Evolutionary conservation across 2,113 vertebrate species (phyloP), one percentile per base, ranked within the genome.

Genomic region (Brachypodius melanocephalos): DNA sequence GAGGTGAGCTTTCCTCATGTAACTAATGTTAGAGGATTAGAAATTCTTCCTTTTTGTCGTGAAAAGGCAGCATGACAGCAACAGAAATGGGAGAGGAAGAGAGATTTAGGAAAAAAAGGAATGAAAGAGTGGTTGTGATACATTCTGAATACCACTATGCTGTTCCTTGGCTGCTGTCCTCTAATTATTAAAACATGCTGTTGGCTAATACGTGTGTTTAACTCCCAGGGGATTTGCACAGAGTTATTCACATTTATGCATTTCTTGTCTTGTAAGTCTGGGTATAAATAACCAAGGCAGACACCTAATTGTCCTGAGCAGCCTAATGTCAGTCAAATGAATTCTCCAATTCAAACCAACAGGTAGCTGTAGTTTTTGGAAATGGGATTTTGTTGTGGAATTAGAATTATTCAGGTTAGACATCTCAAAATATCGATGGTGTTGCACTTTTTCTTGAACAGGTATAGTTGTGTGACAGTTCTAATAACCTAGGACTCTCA

Each of bases 141-240:
- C 31, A 25, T 93, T 77, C 49, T 68, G 66, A 91, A 89, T 72
- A 69, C 32, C 36, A 15, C 68, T 78, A 4, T 49, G 40, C 32
- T 95, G 17, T 94, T 58, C 77, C 29, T 89, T 94, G 89, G 95
- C 91, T 91, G 69, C 65, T 89, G 80, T 89, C 84, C 89, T 83
- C 52, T 91, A 73, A 94, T 89, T 94, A 82, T 78, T 94, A 92
- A 89, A 95, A 95, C 91, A 91, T 79, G 69, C 38, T 82, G 38
- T 38, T 95, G 92, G 66, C 71, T 72, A 82, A 91, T 78, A 43
- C 61, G 15, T 31, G 10, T 38, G 17, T 45, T 65, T 76, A 85
- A 76, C 73, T 94, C 94, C 78, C 1, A 4, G 40, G 17, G 36
- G 19, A 12, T 32, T 95, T 95, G 68, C 45, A 68, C 46, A 66